phyloP scores from a whole-genome alignment of 2,113 vertebrate species.

The Sphyrna mokarran region DNA sequence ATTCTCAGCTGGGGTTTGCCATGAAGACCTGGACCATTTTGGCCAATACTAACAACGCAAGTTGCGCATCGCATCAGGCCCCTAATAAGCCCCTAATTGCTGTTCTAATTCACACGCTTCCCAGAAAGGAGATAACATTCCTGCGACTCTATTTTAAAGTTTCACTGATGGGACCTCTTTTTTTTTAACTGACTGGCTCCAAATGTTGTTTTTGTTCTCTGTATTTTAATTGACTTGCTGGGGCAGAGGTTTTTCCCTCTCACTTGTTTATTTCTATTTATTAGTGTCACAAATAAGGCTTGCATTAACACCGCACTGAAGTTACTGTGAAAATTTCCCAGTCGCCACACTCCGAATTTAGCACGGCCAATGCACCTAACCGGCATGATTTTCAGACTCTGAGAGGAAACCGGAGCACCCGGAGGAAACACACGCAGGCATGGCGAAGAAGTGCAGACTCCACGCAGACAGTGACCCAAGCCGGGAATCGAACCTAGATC shows the following conservation, averaged over 20 bases:
- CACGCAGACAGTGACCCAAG: too few species aligned
- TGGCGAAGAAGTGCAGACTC: too few species aligned
- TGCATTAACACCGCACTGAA: too few species aligned
- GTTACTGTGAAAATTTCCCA: too few species aligned
- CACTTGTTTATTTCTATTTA: too few species aligned
- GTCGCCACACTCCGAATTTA: too few species aligned
- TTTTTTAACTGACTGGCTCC: not conserved
- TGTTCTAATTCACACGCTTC: constrained; percentile 32
- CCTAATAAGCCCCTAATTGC: constrained; percentile 33
- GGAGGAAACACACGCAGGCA: too few species aligned
- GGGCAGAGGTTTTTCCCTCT: not conserved
- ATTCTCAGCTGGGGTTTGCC: constrained; percentile 29
- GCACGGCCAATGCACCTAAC: too few species aligned
- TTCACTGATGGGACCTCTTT: not conserved
- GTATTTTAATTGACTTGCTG: not conserved
- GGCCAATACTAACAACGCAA: not conserved
- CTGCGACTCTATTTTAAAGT: not conserved
- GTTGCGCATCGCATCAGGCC: constrained; percentile 23
- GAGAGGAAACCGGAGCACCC: too few species aligned
- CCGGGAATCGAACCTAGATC: too few species aligned
- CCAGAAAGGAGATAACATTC: not conserved
- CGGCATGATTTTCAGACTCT: too few species aligned
- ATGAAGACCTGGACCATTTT: constrained; percentile 15
- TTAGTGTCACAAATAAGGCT: too few species aligned
- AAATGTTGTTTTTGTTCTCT: not conserved